Evolutionary conservation across 2,113 vertebrate genomes (phyloP).

Genomic region (Eulemur macaco): DNA sequence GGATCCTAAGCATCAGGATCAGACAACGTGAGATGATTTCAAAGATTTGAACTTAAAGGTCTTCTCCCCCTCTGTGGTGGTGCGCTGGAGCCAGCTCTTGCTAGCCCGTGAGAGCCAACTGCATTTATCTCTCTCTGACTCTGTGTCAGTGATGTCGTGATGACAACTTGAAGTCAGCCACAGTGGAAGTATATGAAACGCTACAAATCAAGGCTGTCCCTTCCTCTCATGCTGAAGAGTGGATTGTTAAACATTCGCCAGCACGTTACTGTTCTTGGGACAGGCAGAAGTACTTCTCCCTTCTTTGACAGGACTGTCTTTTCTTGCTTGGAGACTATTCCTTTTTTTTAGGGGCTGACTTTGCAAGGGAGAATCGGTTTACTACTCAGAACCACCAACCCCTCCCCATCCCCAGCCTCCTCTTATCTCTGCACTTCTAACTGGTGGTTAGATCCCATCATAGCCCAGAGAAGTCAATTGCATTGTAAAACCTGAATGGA

Average conservation of each 20-base stretch:
- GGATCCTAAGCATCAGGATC: neutral
- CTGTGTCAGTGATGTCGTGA: neutral
- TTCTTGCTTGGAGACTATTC: neutral
- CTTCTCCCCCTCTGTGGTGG: too few species aligned
- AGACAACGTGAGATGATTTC: neutral
- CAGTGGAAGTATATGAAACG: neutral
- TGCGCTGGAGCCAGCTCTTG: neutral
- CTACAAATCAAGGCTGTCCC: neutral
- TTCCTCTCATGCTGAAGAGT: too few species aligned
- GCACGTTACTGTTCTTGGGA: neutral
- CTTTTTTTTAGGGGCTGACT: neutral
- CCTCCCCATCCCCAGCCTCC: too few species aligned
- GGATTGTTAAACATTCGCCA: neutral
- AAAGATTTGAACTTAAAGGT: neutral
- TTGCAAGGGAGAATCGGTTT: neutral
- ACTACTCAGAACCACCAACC: neutral
- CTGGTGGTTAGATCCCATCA: neutral
- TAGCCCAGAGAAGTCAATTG: neutral
- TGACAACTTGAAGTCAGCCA: neutral
- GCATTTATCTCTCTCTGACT: neutral
- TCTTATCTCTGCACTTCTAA: neutral
- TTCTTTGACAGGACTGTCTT: neutral
- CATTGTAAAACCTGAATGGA: neutral
- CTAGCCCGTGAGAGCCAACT: neutral
- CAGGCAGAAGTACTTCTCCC: neutral